Evolutionary conservation across 2,888 invertebrate species (phyloP).

Genomic region (Pheosia gnoma): DNA sequence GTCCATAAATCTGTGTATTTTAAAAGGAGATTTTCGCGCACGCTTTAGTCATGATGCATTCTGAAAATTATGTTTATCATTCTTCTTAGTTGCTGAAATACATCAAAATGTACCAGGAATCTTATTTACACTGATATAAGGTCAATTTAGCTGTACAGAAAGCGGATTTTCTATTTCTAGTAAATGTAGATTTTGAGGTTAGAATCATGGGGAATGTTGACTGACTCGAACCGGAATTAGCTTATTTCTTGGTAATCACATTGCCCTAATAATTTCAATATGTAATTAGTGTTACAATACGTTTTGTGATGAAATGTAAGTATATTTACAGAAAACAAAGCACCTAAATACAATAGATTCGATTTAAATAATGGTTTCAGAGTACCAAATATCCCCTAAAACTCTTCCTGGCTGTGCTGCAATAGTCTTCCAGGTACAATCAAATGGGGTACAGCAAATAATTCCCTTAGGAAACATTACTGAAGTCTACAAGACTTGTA

Average conservation of each 20-base stretch:
- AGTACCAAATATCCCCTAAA: conserved; percentile 44
- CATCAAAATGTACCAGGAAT: background rate
- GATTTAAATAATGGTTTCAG: too few relatives aligned
- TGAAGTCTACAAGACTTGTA: conserved; percentile 33
- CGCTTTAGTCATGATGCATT: background rate
- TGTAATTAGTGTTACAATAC: too few relatives aligned
- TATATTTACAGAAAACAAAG: conserved; percentile 17
- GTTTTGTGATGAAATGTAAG: conserved; percentile 3
- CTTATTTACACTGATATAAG: background rate
- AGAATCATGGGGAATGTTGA: conserved; percentile 7
- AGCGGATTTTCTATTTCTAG: conserved; percentile 15
- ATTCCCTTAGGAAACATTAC: conserved; percentile 73
- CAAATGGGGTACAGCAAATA: conserved; percentile 54
- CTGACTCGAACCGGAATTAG: background rate
- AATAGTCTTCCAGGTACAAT: conserved; percentile 58
- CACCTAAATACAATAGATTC: too few relatives aligned
- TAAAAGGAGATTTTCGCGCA: background rate
- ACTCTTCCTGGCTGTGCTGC: conserved; percentile 66
- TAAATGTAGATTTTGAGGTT: conserved; percentile 32
- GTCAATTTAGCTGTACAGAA: background rate
- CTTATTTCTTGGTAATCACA: background rate
- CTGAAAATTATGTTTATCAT: background rate
- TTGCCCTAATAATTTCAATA: too few relatives aligned
- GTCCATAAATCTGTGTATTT: background rate
- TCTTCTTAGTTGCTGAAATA: background rate